These are phyloP conservation scores for Xenotilapia longispinis DNA, from an alignment of 2,113 vertebrate genomes.

Conservation along the genomic window DNA sequence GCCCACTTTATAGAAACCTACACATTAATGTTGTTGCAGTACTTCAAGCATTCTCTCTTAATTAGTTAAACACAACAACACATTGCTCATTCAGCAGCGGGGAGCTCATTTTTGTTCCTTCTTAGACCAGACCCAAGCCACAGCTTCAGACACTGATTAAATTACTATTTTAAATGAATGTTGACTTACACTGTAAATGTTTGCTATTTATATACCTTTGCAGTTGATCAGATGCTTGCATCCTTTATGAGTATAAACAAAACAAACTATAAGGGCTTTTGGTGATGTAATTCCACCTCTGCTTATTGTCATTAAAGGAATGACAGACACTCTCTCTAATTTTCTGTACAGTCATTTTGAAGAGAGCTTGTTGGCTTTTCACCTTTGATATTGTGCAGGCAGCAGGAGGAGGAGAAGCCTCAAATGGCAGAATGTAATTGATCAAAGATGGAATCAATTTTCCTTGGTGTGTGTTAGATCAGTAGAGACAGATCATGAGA, in stretches of 20 bases:
- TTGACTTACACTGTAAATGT: not conserved
- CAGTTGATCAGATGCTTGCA: not conserved
- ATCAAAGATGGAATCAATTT: not conserved
- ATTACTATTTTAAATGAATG: not conserved
- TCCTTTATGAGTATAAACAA: not conserved
- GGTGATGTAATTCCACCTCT: not conserved
- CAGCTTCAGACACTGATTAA: not conserved
- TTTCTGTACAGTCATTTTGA: not conserved
- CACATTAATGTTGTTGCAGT: not conserved
- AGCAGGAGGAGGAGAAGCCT: not conserved
- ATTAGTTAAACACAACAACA: not conserved
- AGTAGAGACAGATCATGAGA: not conserved
- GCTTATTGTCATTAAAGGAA: not conserved
- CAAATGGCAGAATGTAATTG: not conserved
- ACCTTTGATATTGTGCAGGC: not conserved
- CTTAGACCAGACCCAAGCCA: not conserved
- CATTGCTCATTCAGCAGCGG: not conserved
- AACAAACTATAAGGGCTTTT: not conserved
- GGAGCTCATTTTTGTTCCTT: slow-evolving; percentile 14
- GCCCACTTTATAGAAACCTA: not conserved
- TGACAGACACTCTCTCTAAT: not conserved
- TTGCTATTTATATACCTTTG: not conserved
- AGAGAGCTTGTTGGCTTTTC: not conserved
- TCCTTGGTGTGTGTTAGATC: not conserved
- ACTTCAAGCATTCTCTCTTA: not conserved